Conservation (phyloP, 2,888 invertebrate genomes). For the Tipula unca region DNA sequence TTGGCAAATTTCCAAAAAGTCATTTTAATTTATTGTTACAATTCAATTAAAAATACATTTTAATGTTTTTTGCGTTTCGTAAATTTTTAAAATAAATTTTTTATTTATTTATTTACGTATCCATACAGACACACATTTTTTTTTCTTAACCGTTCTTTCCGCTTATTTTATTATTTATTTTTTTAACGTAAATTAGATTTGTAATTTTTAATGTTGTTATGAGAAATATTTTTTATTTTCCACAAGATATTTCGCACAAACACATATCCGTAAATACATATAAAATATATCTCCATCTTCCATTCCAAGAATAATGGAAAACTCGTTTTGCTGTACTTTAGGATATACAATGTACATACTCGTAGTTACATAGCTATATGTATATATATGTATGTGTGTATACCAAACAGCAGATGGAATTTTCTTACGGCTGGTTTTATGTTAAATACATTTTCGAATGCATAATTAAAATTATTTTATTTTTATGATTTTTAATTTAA, state of each 20-base stretch:
- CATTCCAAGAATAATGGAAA: not conserved
- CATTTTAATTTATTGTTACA: not conserved
- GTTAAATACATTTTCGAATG: not conserved
- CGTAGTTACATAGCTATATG: not conserved
- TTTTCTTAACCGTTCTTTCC: not conserved
- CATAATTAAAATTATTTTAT: not conserved
- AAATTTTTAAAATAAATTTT: not conserved
- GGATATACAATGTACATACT: too few species aligned
- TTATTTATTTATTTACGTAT: not conserved
- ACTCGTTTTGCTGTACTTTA: not conserved
- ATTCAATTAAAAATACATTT: conserved; percentile 8
- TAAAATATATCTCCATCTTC: not conserved
- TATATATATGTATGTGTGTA: not conserved
- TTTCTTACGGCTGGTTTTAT: not conserved
- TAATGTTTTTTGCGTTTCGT: not conserved
- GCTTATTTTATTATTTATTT: conserved; percentile 2
- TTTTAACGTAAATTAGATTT: not conserved
- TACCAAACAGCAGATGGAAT: not conserved
- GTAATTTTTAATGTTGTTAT: not conserved
- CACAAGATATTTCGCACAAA: not conserved
- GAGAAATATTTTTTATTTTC: not conserved
- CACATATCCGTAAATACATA: not conserved
- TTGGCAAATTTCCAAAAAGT: not conserved
- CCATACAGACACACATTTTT: not conserved
- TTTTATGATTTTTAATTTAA: not conserved